phyloP scores from a whole-genome alignment of 2,113 vertebrate species.

The Zingel zingel region DNA sequence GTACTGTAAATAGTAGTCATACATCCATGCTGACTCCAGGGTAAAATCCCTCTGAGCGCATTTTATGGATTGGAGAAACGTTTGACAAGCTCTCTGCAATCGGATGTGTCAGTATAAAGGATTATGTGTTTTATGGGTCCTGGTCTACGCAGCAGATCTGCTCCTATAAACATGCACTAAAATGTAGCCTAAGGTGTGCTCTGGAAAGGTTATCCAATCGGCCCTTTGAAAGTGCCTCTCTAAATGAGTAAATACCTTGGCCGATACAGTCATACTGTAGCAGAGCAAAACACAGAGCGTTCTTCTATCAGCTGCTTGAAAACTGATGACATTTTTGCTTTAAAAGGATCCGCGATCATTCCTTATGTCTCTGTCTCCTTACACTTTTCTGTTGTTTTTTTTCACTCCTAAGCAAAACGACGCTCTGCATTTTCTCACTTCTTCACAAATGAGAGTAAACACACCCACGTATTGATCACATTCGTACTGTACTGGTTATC shows the following conservation, averaged over 20 bases:
- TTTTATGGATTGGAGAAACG: slow-evolving; percentile 74
- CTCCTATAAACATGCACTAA: slow-evolving; percentile 78
- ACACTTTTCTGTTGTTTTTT: slow-evolving; percentile 23
- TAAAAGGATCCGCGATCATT: slow-evolving; percentile 17
- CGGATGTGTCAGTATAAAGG: slow-evolving; percentile 79
- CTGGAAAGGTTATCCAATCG: slow-evolving; percentile 75
- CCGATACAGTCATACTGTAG: slow-evolving; percentile 20
- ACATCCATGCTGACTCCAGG: slow-evolving; percentile 70
- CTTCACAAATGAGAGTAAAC: slow-evolving; percentile 39
- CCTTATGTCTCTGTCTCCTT: slow-evolving; percentile 1
- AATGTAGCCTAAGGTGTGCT: slow-evolving; percentile 76
- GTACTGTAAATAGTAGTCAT: slow-evolving; percentile 72
- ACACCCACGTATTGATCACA: slow-evolving; percentile 71
- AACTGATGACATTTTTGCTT: slow-evolving; percentile 28
- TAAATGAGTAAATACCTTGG: slow-evolving; percentile 62
- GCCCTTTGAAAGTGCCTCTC: slow-evolving; percentile 67
- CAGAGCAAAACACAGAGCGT: slow-evolving; percentile 4
- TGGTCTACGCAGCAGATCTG: slow-evolving; percentile 60
- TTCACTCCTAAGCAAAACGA: slow-evolving; percentile 19
- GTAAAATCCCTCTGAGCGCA: slow-evolving; percentile 67
- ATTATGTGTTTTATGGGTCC: slow-evolving; percentile 74
- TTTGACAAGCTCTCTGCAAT: slow-evolving; percentile 74
- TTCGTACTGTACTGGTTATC: slow-evolving; percentile 75
- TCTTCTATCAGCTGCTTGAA: slow-evolving; percentile 24
- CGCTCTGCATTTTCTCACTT: slow-evolving; percentile 36